phyloP scores from a whole-genome alignment of 2,888 invertebrate species.

The Archips crataeganus region DNA sequence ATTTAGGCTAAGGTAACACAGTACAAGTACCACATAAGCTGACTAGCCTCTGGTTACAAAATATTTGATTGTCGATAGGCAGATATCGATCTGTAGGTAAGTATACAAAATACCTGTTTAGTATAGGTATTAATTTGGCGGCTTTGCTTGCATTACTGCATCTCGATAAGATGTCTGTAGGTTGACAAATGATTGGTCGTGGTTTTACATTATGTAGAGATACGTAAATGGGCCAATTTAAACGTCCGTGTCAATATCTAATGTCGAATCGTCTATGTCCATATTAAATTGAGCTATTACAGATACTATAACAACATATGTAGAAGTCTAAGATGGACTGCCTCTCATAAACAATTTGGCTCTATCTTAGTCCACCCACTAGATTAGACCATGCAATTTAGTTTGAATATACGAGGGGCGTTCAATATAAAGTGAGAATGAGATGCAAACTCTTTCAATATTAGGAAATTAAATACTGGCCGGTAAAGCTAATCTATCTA shows the following conservation, averaged over 20 bases:
- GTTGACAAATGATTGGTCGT: slow-evolving; percentile 19
- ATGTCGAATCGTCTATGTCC: not conserved
- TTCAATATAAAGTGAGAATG: too few species aligned
- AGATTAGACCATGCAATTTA: too few species aligned
- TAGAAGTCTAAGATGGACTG: too few species aligned
- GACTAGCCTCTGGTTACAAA: slow-evolving; percentile 13
- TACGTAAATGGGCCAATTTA: not conserved
- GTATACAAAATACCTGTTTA: slow-evolving; percentile 15
- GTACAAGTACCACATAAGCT: slow-evolving; percentile 18
- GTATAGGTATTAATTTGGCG: slow-evolving; percentile 15
- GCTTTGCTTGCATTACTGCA: slow-evolving; percentile 9
- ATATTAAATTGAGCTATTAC: too few species aligned
- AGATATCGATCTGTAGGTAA: slow-evolving; percentile 23
- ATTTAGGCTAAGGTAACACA: slow-evolving; percentile 14
- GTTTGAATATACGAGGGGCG: too few species aligned
- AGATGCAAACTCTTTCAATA: too few species aligned
- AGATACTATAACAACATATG: too few species aligned
- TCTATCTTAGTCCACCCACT: too few species aligned
- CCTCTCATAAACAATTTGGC: too few species aligned
- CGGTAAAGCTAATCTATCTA: too few species aligned
- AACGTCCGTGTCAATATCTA: not conserved
- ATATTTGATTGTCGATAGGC: slow-evolving; percentile 21
- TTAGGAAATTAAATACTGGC: too few species aligned
- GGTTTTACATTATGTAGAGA: slow-evolving; percentile 4
- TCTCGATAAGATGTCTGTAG: slow-evolving; percentile 22